Percentiles rank a stretch among this genome's conserved stretches.
These are phyloP conservation scores for Palythoa grandis DNA, from an alignment of 92 coral and sea anemone genomes.

Conservation along the genomic window DNA sequence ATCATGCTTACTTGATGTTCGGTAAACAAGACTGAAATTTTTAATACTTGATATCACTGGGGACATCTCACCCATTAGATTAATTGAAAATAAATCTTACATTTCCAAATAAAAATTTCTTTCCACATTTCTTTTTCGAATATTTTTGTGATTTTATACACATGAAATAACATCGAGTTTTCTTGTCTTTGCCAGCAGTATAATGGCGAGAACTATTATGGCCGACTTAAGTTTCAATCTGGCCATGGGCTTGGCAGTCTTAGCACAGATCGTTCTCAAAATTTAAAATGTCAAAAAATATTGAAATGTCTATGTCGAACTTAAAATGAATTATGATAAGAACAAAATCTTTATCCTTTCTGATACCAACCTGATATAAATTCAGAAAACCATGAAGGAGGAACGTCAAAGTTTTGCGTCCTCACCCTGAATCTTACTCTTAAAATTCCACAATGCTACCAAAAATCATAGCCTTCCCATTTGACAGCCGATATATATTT, in stretches of 20 bases:
- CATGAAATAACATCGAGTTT: neutral
- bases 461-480: conserved; percentile 10
- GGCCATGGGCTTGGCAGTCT: neutral
- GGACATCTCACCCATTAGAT: neutral
- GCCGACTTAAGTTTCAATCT: neutral
- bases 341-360: neutral
- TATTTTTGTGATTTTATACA: neutral
- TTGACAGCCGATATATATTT: conserved; percentile 56
- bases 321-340: neutral
- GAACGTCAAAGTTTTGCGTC: neutral
- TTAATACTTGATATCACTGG: neutral
- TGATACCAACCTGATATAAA: conserved; percentile 34
- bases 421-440: neutral
- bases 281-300: neutral
- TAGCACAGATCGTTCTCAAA: neutral
- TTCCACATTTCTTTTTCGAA: neutral
- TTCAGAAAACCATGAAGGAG: neutral
- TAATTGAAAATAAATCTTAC: neutral
- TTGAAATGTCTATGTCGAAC: neutral
- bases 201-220: neutral
- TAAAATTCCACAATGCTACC: neutral
- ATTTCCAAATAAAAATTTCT: neutral
- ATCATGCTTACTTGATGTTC: neutral
- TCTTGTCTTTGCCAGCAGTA: neutral
- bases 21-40: neutral